Evolutionary conservation across 1,140 invertebrate species (phyloP), one percentile per base, ranked within the genome.

Genomic region (Drosophila repleta): DNA sequence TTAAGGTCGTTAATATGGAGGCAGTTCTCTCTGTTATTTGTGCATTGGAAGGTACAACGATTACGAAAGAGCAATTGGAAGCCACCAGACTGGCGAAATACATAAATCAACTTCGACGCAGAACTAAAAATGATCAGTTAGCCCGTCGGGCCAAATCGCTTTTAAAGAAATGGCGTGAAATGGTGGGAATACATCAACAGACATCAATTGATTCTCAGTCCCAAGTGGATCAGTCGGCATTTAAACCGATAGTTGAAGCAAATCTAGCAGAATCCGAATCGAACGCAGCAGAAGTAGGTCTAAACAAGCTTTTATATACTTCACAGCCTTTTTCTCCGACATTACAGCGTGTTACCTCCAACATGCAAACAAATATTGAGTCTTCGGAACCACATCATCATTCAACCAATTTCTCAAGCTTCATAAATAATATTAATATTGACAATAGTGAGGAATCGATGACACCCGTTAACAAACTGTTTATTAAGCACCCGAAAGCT

Each of bases 61-160:
- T 99, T 93, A 98, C 97, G 92, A 97, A 97, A 94, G 97, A 98
- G 93, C 95, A 97, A 93, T 93, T 98, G 93, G 97, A 98, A 95
- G 94, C 94, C 94, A 95, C 98, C 94, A 94, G 97, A 95, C 94
- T 99, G 92, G 98, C 97, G n/a, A 97, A 96, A 92, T 95, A 96
- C 90, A 96, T 99, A 87, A 99, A 99, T 93, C 96, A 98, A 92
- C 92, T 98, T 20, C 94, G 98, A 55, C 93, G 96, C 62, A 96
- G 97, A 91, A 97, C 97, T 35, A 94, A 93, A 48, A 93, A 94
- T 70, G 95, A 97, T 79, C 94, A 94, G 41, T 93, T 99, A 90
- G 97, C 97, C 21, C 95, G 96, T 79, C 94, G 97, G 74, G 96
- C 97, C 13, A 98, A 98, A 92, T 96, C 97, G 91, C 93, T 99